Base-by-base conservation (phyloP, 2,888 invertebrate species). In the Lepidocyrtinus sp. region DNA sequence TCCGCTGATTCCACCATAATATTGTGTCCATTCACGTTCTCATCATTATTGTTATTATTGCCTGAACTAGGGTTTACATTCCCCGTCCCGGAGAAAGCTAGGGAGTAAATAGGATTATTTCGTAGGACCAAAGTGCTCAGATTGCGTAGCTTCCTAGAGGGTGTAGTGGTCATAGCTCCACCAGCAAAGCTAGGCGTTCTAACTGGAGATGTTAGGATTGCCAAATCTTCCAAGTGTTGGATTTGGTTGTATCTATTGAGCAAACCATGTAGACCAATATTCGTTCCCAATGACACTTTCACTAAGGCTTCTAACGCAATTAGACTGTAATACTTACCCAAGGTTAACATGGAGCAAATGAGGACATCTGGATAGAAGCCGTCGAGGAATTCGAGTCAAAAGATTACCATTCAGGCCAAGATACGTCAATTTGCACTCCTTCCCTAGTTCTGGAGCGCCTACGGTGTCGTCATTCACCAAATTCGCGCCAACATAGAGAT, bases 221-320 rank as follows among this genome's bases (percentile, higher is more conserved):
- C 84, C 88, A 96, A 95, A 88, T 95, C 94, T 84, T 93, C n/a
- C 81, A 93, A 92, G 85, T 92, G 91, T 84, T 92, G 91, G 87
- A 96, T 95, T 88, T 93, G 93, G 89, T 96, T 96, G 89, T 96
- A 96, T n/a, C n/a, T n/a, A n/a, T n/a, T n/a, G n/a, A n/a, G n/a
- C n/a, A n/a, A n/a, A n/a, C n/a, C n/a, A n/a, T n/a, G n/a, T n/a
- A n/a, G n/a, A n/a, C n/a, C n/a, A n/a, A n/a, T n/a, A n/a, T n/a
- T n/a, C n/a, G n/a, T n/a, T n/a, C n/a, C n/a, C n/a, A n/a, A n/a
- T n/a, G n/a, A n/a, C n/a, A n/a, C n/a, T n/a, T n/a, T n/a, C n/a
- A n/a, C n/a, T n/a, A n/a, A n/a, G n/a, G n/a, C n/a, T n/a, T n/a
- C n/a, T n/a, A n/a, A n/a, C n/a, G n/a, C n/a, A n/a, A n/a, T n/a